Evolutionary conservation across 2,113 vertebrate genomes (phyloP).

Genomic region (Halichoeres trimaculatus): DNA sequence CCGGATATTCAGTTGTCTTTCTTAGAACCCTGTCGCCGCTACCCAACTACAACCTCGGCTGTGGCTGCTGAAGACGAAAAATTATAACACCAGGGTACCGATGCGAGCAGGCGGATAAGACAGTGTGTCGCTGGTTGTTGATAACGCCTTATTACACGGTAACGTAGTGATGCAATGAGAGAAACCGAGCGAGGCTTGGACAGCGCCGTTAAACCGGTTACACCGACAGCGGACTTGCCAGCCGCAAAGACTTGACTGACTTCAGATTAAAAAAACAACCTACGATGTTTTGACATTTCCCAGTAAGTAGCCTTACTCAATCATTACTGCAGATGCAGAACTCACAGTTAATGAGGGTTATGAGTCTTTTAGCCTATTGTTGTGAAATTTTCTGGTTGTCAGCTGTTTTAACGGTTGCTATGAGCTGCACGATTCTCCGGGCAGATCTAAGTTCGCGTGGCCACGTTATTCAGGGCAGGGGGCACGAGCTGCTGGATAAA

Average conservation of each 20-base stretch:
- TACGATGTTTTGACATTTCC: slow-evolving; percentile 65
- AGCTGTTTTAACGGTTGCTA: slow-evolving; percentile 34
- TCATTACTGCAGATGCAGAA: background rate
- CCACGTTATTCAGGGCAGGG: slow-evolving; percentile 56
- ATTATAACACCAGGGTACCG: slow-evolving; percentile 66
- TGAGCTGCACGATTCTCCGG: slow-evolving; percentile 46
- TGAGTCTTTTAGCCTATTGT: background rate
- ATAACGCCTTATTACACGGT: background rate
- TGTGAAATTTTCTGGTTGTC: slow-evolving; percentile 14
- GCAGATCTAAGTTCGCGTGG: slow-evolving; percentile 58
- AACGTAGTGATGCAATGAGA: slow-evolving; percentile 46
- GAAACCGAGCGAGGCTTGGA: slow-evolving; percentile 29
- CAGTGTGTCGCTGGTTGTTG: slow-evolving; percentile 37
- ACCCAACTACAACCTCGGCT: slow-evolving; percentile 67
- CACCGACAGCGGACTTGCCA: slow-evolving; percentile 47
- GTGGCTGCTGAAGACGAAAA: slow-evolving; percentile 73
- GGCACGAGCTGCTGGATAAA: slow-evolving; percentile 45
- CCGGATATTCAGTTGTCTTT: slow-evolving; percentile 16
- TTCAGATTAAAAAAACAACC: slow-evolving; percentile 45
- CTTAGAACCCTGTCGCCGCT: slow-evolving; percentile 4
- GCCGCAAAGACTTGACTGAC: slow-evolving; percentile 49
- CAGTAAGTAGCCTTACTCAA: slow-evolving; percentile 70
- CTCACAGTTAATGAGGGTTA: background rate
- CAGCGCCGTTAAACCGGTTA: slow-evolving; percentile 45
- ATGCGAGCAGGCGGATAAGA: slow-evolving; percentile 48